Evolutionary conservation across 2,888 invertebrate genomes (phyloP).

Genomic region (Helleia helle): DNA sequence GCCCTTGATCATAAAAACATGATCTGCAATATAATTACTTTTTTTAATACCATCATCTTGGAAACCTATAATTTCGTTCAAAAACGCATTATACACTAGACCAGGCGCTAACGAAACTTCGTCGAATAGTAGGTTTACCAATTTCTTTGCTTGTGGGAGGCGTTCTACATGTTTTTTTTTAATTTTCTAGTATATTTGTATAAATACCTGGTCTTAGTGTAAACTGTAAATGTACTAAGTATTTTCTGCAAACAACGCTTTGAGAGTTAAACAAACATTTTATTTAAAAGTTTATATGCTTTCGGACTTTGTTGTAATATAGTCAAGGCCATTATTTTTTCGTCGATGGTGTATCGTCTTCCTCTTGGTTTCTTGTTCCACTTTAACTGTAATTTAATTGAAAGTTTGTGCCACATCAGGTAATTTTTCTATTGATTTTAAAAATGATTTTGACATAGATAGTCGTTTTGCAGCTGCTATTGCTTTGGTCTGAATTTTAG

Average conservation of each 20-base stretch:
- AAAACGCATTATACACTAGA: not conserved
- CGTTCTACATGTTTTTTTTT: not conserved
- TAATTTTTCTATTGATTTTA: too few relatives aligned
- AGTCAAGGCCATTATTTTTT: too few relatives aligned
- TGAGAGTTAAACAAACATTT: too few relatives aligned
- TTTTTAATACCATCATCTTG: constrained; percentile 8
- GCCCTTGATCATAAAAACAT: constrained; percentile 17
- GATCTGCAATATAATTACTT: constrained; percentile 12
- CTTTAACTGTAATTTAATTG: too few relatives aligned
- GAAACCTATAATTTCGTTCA: constrained; percentile 8
- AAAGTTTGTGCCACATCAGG: too few relatives aligned
- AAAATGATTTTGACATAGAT: too few relatives aligned
- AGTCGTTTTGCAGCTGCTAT: too few relatives aligned
- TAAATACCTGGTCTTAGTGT: not conserved
- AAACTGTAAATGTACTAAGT: not conserved
- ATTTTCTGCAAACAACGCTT: not conserved
- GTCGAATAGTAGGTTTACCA: constrained; percentile 9
- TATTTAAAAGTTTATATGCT: too few relatives aligned
- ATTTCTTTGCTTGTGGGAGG: constrained; percentile 4
- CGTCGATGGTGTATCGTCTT: too few relatives aligned
- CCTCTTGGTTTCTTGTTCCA: too few relatives aligned
- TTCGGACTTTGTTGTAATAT: too few relatives aligned
- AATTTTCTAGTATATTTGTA: not conserved
- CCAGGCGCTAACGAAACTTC: constrained; percentile 11
- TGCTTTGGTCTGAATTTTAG: too few relatives aligned